Conservation (phyloP, 1,140 invertebrate species). For the Drosophila arawakana region DNA sequence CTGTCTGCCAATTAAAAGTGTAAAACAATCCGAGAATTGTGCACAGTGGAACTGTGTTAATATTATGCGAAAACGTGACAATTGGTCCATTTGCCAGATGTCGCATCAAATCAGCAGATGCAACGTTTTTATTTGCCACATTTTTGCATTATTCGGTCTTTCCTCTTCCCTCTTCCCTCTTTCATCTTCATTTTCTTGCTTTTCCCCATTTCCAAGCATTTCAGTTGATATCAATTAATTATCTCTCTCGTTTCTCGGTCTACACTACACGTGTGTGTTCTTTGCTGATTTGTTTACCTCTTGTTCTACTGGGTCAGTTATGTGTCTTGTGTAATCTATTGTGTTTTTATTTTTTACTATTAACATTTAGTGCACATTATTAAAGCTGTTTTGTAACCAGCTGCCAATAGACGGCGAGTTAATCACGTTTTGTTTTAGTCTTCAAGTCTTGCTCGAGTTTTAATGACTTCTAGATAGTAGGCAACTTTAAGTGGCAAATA, state of each 20-base stretch:
- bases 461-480: too few relatives aligned
- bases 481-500: too few relatives aligned
- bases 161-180: too few relatives aligned
- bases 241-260: background rate
- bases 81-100: constrained; percentile 24
- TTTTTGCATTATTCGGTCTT: constrained; percentile 11
- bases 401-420: background rate
- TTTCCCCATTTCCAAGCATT: constrained; percentile 24
- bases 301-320: constrained; percentile 21
- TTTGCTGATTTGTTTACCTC: constrained; percentile 8
- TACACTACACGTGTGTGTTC: constrained; percentile 12
- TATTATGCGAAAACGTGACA: constrained; percentile 73
- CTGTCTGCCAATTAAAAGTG: constrained; percentile 37
- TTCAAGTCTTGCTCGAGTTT: too few relatives aligned
- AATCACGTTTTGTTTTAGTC: too few relatives aligned
- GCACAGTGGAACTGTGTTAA: constrained; percentile 49
- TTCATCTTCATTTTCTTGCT: too few relatives aligned
- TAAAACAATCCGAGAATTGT: constrained; percentile 39
- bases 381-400: background rate
- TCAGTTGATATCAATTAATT: constrained; percentile 24
- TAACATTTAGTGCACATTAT: background rate
- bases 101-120: constrained; percentile 29
- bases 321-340: background rate
- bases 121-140: constrained; percentile 31
- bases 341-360: background rate